Base-by-base conservation (phyloP, 2,113 vertebrate genomes). In the Megaleporinus macrocephalus region DNA sequence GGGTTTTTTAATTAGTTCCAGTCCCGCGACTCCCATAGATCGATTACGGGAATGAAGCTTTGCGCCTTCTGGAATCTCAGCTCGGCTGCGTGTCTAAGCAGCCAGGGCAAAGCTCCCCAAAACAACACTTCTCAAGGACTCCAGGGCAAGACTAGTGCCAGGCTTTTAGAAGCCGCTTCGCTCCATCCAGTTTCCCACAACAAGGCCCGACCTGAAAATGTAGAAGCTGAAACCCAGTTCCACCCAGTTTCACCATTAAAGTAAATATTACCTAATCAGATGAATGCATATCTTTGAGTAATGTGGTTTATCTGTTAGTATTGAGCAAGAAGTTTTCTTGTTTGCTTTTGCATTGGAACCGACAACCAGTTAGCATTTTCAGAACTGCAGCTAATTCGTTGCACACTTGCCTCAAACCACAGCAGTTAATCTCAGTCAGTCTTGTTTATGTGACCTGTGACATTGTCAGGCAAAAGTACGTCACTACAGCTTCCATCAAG, bases 1-100 rank as follows among this genome's bases (percentile, higher is more conserved):
- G 22, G 11, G 59, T 79, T 15, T 87, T 88, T 44, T 90, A 92
- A 93, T 94, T 87, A 88, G 81, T 94, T 94, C 93, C 93, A 95
- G 94, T 90, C 57, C 88, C 89, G 87, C 79, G 14, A 22, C 83
- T 90, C 89, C 78, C 86, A 61, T 76, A 89, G 85, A 81, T 82
- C 86, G 82, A 91, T 87, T 91, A 1, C 84, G 4, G 83, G 87
- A 92, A 91, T 87, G 85, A 86, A 79, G 71, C 76, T 88, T 89
- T 89, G 65, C 74, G 36, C 59, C 84, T 79, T 62, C 49, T 72
- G 76, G 80, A 80, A 85, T 87, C 77, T 76, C 72, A 59, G 76
- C 87, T 55, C 65, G 68, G 51, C 59, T 73, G 73, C 71, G 51
- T 62, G 5, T 57, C 41, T 29, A 81, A 53, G 72, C 18, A 15